Evolutionary conservation across 2,888 invertebrate species (phyloP).

Genomic region (Apodemia zela): DNA sequence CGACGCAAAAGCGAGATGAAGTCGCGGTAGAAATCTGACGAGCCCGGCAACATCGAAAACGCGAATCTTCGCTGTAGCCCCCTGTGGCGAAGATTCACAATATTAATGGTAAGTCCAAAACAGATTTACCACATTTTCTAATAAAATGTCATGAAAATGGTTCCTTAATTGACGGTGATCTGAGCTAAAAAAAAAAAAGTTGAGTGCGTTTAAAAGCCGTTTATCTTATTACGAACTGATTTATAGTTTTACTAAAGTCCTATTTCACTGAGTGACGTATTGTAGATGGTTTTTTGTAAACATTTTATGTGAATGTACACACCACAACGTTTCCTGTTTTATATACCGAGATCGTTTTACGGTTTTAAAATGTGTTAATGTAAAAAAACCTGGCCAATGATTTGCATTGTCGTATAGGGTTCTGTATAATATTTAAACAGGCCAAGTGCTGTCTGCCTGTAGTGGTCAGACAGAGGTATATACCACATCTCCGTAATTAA

Average conservation of each 20-base stretch:
- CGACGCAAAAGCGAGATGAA: too few species aligned
- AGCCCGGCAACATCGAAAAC: too few species aligned
- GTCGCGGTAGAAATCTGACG: too few species aligned
- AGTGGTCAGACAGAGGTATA: too few species aligned
- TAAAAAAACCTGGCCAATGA: not conserved
- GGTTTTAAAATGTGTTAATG: not conserved
- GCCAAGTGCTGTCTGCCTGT: too few species aligned
- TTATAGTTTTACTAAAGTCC: constrained; percentile 25
- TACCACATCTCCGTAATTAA: too few species aligned
- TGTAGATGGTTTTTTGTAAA: constrained; percentile 26
- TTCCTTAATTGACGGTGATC: not conserved
- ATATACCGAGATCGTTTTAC: constrained; percentile 12
- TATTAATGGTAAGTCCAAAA: too few species aligned
- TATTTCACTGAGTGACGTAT: constrained; percentile 29
- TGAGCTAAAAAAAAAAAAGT: not conserved
- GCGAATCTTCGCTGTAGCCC: too few species aligned
- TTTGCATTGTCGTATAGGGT: not conserved
- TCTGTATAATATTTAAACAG: not conserved
- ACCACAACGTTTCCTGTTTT: constrained; percentile 25
- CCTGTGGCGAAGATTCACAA: too few species aligned
- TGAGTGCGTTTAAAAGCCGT: not conserved
- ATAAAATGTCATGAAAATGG: not conserved
- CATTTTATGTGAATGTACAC: constrained; percentile 27
- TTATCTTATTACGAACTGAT: constrained; percentile 21
- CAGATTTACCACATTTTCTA: too few species aligned